Evolutionary conservation across 2,888 invertebrate species (phyloP).

Genomic region (Epinotia ramella): DNA sequence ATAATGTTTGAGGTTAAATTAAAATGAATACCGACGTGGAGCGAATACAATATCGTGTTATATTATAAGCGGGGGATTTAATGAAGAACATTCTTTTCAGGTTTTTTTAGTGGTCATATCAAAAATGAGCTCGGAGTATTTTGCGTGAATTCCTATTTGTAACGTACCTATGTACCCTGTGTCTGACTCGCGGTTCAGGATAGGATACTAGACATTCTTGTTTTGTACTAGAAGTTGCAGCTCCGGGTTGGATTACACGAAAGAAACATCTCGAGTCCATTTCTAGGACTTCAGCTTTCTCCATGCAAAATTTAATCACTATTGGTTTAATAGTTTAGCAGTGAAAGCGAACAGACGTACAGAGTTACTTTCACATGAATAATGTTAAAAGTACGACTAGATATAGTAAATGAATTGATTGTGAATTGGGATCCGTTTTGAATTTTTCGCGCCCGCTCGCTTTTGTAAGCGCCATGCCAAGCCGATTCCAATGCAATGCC

Average conservation of each 20-base stretch:
- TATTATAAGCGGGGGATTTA: slow-evolving; percentile 20
- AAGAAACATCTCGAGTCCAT: no score
- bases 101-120: not conserved
- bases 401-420: no score
- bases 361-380: not conserved
- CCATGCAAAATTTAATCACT: no score
- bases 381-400: no score
- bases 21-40: slow-evolving; percentile 30
- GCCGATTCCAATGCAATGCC: not conserved
- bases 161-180: not conserved
- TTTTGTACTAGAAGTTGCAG: no score
- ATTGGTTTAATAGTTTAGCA: no score
- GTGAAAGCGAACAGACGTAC: not conserved
- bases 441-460: no score
- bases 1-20: slow-evolving; percentile 36
- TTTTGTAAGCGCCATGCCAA: not conserved
- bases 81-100: not conserved
- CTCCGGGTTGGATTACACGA: no score
- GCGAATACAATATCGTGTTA: slow-evolving; percentile 21
- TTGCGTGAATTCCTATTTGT: not conserved
- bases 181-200: not conserved
- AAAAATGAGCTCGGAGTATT: not conserved
- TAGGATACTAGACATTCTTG: no score
- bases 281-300: no score
- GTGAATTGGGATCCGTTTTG: no score